These are phyloP conservation scores for Hippocampus abdominalis DNA, from an alignment of 2,113 vertebrate genomes.

Conservation along the genomic window DNA sequence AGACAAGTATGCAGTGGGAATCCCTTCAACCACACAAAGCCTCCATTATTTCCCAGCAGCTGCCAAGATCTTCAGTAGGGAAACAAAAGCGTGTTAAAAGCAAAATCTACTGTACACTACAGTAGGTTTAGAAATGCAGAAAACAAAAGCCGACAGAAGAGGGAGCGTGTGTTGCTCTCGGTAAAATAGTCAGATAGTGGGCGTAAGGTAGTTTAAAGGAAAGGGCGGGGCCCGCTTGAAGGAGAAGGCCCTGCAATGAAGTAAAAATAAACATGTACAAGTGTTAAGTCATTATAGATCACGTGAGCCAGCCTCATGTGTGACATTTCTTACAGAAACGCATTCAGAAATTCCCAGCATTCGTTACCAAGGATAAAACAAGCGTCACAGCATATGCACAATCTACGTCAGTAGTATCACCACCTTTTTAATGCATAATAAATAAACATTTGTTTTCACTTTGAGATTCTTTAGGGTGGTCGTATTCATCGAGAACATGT, in stretches of 20 bases:
- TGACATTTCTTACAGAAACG: neutral
- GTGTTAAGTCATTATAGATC: neutral
- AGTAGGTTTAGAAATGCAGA: neutral
- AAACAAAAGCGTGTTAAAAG: conserved; percentile 4
- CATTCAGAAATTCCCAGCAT: too few relatives aligned
- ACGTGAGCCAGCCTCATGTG: neutral
- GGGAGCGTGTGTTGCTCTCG: neutral
- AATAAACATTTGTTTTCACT: too few relatives aligned
- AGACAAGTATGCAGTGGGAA: neutral
- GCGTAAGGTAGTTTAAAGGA: neutral
- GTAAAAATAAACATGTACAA: neutral
- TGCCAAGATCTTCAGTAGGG: conserved; percentile 13
- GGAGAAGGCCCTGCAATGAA: neutral
- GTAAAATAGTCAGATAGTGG: neutral
- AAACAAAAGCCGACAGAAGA: neutral
- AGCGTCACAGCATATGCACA: too few relatives aligned
- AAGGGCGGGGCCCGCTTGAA: neutral
- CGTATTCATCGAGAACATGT: too few relatives aligned
- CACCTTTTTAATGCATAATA: too few relatives aligned
- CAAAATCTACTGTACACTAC: conserved; percentile 6
- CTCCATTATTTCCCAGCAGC: conserved; percentile 39
- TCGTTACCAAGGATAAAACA: too few relatives aligned
- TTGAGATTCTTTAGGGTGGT: too few relatives aligned
- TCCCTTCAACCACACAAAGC: conserved; percentile 32
- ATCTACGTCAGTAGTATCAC: too few relatives aligned